A percentile compares a stretch with the other conserved stretches of the same genome.
These are phyloP conservation scores for Zophobas morio DNA, from an alignment of 1,140 invertebrate genomes.

Conservation along the genomic window DNA sequence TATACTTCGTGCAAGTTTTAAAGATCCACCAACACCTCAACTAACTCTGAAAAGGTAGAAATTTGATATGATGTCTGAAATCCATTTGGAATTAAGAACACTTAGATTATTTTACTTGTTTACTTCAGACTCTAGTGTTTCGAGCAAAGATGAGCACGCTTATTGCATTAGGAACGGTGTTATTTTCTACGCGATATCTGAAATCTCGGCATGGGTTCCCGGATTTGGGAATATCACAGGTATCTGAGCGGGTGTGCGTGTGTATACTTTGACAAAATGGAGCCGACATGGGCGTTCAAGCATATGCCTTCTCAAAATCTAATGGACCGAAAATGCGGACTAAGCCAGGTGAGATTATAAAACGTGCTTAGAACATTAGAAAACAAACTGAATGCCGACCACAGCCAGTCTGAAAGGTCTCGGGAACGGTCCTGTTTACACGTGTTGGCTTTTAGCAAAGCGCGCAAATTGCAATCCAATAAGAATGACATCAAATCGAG, in stretches of 20 bases:
- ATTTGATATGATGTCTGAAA: too few species aligned
- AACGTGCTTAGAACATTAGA: slow-evolving; percentile 49
- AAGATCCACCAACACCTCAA: too few species aligned
- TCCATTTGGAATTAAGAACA: too few species aligned
- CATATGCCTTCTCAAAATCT: slow-evolving; percentile 49
- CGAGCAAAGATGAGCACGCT: slow-evolving; percentile 25
- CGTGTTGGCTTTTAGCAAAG: slow-evolving; percentile 45
- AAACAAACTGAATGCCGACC: slow-evolving; percentile 42
- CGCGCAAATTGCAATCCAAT: slow-evolving; percentile 47
- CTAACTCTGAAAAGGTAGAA: too few species aligned
- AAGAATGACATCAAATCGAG: slow-evolving; percentile 45
- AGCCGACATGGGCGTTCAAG: slow-evolving; percentile 54
- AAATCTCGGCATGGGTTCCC: slow-evolving; percentile 3
- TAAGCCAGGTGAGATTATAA: slow-evolving; percentile 52
- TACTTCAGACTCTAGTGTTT: neutral
- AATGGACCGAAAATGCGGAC: slow-evolving; percentile 47
- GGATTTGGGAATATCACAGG: slow-evolving; percentile 30
- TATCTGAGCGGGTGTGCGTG: slow-evolving; percentile 20
- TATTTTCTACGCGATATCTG: slow-evolving; percentile 16
- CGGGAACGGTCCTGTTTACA: slow-evolving; percentile 22
- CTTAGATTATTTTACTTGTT: neutral
- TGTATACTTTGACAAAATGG: slow-evolving; percentile 48
- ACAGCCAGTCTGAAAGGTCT: slow-evolving; percentile 26
- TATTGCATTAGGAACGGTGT: slow-evolving; percentile 18
- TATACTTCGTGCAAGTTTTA: too few species aligned